Conservation (phyloP, 2,888 invertebrate genomes). For the Bhutanitis thaidina region DNA sequence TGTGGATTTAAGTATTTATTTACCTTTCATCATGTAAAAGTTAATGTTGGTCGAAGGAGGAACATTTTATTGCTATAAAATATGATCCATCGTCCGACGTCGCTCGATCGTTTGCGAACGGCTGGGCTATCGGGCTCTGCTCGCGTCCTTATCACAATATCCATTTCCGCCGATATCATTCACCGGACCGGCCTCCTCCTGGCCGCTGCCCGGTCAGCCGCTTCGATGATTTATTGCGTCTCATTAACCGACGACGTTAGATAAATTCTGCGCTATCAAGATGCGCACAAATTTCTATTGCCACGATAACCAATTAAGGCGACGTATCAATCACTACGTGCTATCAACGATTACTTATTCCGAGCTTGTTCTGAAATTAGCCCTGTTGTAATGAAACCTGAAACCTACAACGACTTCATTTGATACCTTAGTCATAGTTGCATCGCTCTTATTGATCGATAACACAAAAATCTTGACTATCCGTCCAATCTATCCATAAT, state of each 20-base stretch:
- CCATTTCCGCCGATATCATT: conserved; percentile 55
- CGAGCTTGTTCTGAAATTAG: not conserved
- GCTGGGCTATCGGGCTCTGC: conserved; percentile 31
- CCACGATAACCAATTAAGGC: conserved; percentile 42
- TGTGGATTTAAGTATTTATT: not conserved
- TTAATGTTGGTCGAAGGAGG: not conserved
- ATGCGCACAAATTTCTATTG: conserved; percentile 37
- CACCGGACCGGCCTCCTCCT: conserved; percentile 33
- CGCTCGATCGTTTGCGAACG: conserved; percentile 7
- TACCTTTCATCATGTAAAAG: not conserved
- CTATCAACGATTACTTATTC: conserved; percentile 27
- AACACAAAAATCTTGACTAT: conserved; percentile 32
- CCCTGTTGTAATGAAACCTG: not conserved
- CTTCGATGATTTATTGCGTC: conserved; percentile 49
- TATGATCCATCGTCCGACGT: not conserved
- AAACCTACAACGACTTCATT: not conserved
- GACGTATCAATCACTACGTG: conserved; percentile 45
- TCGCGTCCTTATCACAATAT: conserved; percentile 54
- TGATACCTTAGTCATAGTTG: not conserved
- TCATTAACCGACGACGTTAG: conserved; percentile 48
- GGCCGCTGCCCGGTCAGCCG: conserved; percentile 34
- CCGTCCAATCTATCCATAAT: conserved; percentile 17
- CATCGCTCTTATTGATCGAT: conserved; percentile 25
- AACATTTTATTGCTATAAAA: too few relatives aligned
- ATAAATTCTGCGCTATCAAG: conserved; percentile 43